These are phyloP conservation scores for Canis aureus DNA, from an alignment of 2,113 vertebrate species.

Conservation along the genomic window DNA sequence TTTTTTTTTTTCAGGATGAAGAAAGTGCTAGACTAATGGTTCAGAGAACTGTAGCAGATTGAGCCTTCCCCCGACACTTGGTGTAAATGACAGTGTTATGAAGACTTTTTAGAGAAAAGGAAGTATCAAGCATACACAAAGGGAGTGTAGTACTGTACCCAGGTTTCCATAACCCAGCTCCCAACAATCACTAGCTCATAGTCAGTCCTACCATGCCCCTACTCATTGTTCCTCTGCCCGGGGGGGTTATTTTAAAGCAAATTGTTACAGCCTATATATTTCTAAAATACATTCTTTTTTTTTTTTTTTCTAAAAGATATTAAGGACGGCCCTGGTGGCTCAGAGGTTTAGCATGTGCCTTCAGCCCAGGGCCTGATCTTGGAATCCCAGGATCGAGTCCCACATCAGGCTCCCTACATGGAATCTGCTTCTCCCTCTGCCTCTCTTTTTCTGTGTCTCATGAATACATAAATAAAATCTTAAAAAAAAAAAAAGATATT, in stretches of 20 bases:
- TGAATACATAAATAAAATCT: too few relatives aligned
- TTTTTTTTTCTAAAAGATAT: too few relatives aligned
- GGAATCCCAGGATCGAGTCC: too few relatives aligned
- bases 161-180: neutral
- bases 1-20: constrained; percentile 4
- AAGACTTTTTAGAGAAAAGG: constrained; percentile 28
- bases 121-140: neutral
- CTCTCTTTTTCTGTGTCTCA: too few relatives aligned
- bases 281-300: neutral
- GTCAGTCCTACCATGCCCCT: neutral
- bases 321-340: too few relatives aligned
- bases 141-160: neutral
- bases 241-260: neutral
- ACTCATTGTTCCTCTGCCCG: neutral
- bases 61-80: neutral
- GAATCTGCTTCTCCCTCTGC: too few relatives aligned
- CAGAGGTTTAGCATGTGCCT: too few relatives aligned
- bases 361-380: too few relatives aligned
- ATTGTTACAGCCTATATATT: neutral
- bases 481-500: neutral
- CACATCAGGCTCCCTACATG: too few relatives aligned
- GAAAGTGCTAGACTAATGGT: neutral
- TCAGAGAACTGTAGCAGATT: neutral
- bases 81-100: neutral
- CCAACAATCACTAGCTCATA: neutral